phyloP scores from a whole-genome alignment of 2,113 vertebrate species.

The Cyprinodon brontotheroides region DNA sequence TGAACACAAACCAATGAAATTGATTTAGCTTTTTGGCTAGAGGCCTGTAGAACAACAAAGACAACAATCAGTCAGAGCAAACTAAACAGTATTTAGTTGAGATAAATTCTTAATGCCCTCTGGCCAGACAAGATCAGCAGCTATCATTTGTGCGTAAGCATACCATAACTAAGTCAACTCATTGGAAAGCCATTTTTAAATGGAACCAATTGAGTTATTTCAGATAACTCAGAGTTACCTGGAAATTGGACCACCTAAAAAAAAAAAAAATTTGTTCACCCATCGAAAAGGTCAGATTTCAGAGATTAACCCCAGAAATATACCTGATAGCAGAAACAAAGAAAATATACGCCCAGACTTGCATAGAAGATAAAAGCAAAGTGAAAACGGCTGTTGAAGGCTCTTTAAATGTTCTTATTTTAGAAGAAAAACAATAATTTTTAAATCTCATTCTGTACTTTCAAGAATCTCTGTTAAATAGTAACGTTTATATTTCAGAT shows the following conservation, averaged over 20 bases:
- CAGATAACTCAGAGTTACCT: background rate
- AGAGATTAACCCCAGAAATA: background rate
- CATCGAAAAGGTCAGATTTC: background rate
- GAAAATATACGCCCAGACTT: background rate
- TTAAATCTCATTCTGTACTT: background rate
- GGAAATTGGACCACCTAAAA: background rate
- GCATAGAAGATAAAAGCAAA: background rate
- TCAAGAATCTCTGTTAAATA: background rate
- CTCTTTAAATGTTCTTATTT: background rate
- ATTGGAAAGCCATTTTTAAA: background rate
- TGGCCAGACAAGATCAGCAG: background rate
- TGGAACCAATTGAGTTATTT: background rate
- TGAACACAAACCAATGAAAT: background rate
- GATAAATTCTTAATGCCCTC: conserved; percentile 1
- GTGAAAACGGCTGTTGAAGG: background rate
- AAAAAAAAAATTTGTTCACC: background rate
- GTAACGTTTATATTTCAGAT: background rate
- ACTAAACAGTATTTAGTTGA: background rate
- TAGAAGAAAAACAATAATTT: background rate
- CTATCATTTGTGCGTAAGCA: background rate
- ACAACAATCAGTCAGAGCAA: background rate
- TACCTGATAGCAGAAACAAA: background rate
- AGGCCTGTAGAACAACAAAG: background rate
- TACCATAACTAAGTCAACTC: background rate
- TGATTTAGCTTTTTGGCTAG: background rate